Evolutionary conservation across 2,888 invertebrate species (phyloP), one percentile per base, ranked within the genome.

Genomic region (Drosophila lacicola): DNA sequence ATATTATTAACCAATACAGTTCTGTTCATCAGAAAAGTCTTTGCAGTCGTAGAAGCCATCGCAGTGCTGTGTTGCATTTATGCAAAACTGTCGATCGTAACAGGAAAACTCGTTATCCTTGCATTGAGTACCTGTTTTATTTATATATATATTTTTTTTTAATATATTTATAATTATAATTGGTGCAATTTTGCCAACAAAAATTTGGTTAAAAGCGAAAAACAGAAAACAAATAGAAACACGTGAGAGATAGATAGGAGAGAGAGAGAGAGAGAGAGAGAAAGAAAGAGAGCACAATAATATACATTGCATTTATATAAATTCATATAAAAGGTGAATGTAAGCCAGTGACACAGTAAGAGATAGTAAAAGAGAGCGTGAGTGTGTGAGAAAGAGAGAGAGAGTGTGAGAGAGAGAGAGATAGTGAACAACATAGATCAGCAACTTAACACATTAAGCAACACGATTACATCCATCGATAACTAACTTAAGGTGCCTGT

Each of bases 21-120:
- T 96, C 93, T 96, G 96, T 94, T 97, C 97, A 92, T 97, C 97
- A 91, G 96, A 96, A 95, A 96, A 96, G 94, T 97, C 97, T 93
- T 94, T 94, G 94, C 97, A 97, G 94, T 97, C 97, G 95, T 96
- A 96, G 94, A 95, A 95, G 94, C 96, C 96, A 95, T 98, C 97
- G 94, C 98, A 97, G 92, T 95, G 95, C 90, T 95, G 95, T 80
- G 94, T 93, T 92, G 94, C 93, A 79, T 95, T 95, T 92, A 98
- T 96, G 94, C 97, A 98, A 91, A 94, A 94, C 77, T 94, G 95
- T 93, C 95, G 94, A 93, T 96, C 95, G 70, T 91, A 92, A 93
- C 96, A 96, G 82, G 94, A 94, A 93, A 96, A 96, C 92, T 96
- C 94, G 76, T 94, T 94, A 66, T 94, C 93, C 87, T 92, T 93